Conservation (phyloP, 2,113 vertebrate genomes). For the Oncorhynchus tshawytscha region DNA sequence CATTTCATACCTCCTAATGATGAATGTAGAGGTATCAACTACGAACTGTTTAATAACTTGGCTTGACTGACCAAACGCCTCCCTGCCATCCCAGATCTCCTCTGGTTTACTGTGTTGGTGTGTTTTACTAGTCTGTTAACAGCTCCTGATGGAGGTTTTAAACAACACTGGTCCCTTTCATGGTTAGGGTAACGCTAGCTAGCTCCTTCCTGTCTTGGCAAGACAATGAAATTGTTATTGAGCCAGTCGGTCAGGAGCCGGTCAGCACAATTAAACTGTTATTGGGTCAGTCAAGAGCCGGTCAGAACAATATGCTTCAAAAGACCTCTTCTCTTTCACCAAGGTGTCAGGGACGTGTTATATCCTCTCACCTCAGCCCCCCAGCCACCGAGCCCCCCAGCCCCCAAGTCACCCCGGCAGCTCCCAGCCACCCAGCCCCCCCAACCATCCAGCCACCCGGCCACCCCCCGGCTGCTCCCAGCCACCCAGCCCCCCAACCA, state of each 20-base stretch:
- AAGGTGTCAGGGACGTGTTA: slow-evolving; percentile 30
- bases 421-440: no score
- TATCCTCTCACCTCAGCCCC: slow-evolving; percentile 1
- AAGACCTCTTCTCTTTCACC: slow-evolving; percentile 12
- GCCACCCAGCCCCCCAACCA: no score
- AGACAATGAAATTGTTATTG: neutral
- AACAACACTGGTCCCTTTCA: slow-evolving; percentile 35
- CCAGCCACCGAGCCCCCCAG: no score
- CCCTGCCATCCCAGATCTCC: neutral
- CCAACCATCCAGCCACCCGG: no score
- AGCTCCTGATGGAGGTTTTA: slow-evolving; percentile 14
- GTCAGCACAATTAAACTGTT: neutral
- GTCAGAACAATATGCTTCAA: slow-evolving; percentile 32
- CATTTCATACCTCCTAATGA: neutral
- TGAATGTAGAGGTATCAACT: neutral
- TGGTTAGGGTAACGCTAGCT: neutral
- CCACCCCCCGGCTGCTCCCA: no score
- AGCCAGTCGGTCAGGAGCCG: neutral
- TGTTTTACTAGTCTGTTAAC: neutral
- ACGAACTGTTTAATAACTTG: neutral
- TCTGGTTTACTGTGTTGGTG: neutral
- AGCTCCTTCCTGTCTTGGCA: neutral
- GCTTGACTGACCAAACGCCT: neutral
- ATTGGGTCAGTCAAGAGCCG: neutral
- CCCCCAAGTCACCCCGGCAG: no score